Base-by-base conservation (phyloP, 2,113 vertebrate species). In the Lophura nycthemera region DNA sequence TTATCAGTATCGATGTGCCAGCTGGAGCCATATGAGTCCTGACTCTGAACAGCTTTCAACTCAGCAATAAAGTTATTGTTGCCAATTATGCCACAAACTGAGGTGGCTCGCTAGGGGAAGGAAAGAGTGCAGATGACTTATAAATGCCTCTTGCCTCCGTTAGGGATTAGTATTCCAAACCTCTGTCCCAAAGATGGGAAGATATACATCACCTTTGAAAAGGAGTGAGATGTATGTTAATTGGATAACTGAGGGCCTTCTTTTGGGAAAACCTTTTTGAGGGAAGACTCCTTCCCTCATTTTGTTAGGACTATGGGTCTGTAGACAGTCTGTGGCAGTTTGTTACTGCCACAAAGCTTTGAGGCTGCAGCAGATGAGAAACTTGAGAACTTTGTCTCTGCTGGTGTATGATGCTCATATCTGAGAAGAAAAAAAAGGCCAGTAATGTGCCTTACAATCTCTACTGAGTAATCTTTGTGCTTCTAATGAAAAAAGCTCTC, bases 401-500 rank as follows among this genome's bases (percentile, higher is more conserved):
- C 30, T 10, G 6, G 4, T 12, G 48, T 30, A 34, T 4, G 32
- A 25, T 52, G 29, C 63, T 27, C 7, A 1, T 29, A 6, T 36
- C 20, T 13, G 24, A 65, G 57, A 40, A 40, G 8, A 8, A 27
- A 20, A 64, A 75, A 32, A 15, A 11, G 50, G 48, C 36, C 63
- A 13, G 17, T 36, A 65, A 21, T 0, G 0, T 61, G 43, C 22
- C 24, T 69, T 69, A 20, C 8, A 2, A 3, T n/a, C 7, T 65
- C 59, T 72, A 38, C 38, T 50, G 42, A 14, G 50, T 50, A n/a
- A n/a, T 50, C 25, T 30, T 73, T 72, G 36, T 38, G 38, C 8
- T 1, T 2, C 30, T 69, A 4, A 38, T 10, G 25, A 47, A 42
- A 8, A 11, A 59, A 90, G 54, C 22, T 83, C 32, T 83, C 8